Evolutionary conservation across 2,888 invertebrate genomes (phyloP).

Genomic region (Drepanosiphum platanoidis): DNA sequence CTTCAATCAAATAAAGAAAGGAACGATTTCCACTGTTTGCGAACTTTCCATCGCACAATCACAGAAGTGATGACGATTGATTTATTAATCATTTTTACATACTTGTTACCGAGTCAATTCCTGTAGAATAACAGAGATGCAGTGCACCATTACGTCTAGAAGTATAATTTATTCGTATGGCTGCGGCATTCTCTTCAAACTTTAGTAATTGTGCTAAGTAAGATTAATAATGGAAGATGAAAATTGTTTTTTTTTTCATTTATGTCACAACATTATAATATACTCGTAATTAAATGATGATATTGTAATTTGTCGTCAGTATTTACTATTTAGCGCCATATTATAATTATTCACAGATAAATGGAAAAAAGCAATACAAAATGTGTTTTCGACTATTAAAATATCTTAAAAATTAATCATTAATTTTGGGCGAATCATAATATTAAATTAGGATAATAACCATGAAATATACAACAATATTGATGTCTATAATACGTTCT

Average conservation of each 20-base stretch:
- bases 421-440: too few species aligned
- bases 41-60: background rate
- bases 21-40: background rate
- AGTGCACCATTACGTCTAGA: conserved; percentile 61
- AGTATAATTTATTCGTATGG: conserved; percentile 58
- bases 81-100: background rate
- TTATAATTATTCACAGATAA: background rate
- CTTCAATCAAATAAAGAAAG: background rate
- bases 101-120: background rate
- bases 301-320: too few species aligned
- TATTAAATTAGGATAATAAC: too few species aligned
- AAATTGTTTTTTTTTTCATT: background rate
- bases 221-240: background rate
- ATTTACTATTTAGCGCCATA: background rate
- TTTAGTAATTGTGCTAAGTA: background rate
- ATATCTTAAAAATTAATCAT: background rate
- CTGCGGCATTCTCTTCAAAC: conserved; percentile 32
- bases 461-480: too few species aligned
- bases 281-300: too few species aligned
- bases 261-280: background rate
- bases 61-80: background rate
- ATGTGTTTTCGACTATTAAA: background rate
- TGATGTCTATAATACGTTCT: too few species aligned
- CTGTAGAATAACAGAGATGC: conserved; percentile 20
- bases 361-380: background rate